Evolutionary conservation across 2,113 vertebrate species (phyloP).

Genomic region (Cyanistes caeruleus): DNA sequence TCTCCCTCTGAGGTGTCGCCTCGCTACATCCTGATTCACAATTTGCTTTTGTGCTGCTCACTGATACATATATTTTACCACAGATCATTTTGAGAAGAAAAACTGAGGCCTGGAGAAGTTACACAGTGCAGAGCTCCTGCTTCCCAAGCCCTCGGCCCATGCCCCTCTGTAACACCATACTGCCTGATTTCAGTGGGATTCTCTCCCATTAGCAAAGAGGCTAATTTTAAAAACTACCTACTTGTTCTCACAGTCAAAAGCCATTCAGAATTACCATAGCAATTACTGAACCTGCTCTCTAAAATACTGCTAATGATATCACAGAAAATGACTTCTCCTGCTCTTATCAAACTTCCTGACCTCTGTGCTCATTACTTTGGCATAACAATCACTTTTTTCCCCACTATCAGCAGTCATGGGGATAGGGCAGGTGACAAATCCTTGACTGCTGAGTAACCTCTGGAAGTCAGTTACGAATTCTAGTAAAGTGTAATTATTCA

Average conservation of each 20-base stretch:
- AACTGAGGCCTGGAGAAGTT: not conserved
- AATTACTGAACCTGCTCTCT: constrained; percentile 51
- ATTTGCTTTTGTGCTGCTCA: not conserved
- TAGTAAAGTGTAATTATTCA: constrained; percentile 29
- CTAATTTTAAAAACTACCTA: constrained; percentile 21
- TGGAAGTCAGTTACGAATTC: constrained; percentile 22
- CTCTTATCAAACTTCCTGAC: constrained; percentile 63
- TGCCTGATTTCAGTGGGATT: not conserved
- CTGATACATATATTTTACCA: not conserved
- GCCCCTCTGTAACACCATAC: not conserved
- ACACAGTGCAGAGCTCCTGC: not conserved
- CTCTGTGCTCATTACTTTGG: constrained; percentile 41
- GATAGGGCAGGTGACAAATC: not conserved
- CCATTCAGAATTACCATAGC: constrained; percentile 46
- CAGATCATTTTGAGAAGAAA: not conserved
- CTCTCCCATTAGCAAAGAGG: not conserved
- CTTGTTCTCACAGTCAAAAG: constrained; percentile 19
- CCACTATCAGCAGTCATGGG: not conserved
- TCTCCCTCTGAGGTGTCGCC: not conserved
- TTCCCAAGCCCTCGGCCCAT: not conserved
- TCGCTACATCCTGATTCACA: not conserved
- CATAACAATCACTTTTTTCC: constrained; percentile 18
- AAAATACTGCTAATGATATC: constrained; percentile 51
- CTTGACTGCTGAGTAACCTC: constrained; percentile 34
- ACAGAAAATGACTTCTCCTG: constrained; percentile 41